These are phyloP conservation scores for Heliocidaris tuberculata DNA, from an alignment of 35 echinoderm and acorn worm species.

Conservation along the genomic window DNA sequence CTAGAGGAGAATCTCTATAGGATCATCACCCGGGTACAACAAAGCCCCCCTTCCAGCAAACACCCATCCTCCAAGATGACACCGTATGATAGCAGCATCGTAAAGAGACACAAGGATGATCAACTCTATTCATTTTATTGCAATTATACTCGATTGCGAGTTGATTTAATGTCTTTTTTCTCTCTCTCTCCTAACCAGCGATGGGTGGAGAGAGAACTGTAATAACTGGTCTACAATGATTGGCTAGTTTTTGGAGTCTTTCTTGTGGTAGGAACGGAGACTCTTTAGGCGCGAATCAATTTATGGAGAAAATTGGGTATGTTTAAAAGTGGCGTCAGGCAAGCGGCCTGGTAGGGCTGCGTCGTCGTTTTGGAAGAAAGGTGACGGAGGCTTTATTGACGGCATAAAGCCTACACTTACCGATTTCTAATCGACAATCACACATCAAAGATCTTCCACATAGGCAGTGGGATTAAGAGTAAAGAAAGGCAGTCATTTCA, in stretches of 20 bases:
- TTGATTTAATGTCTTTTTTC: constrained; percentile 41
- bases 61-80: background rate
- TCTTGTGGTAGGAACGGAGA: background rate
- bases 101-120: constrained; percentile 31
- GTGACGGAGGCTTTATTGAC: constrained; percentile 28
- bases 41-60: constrained; percentile 23
- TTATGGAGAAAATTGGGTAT: constrained; percentile 7
- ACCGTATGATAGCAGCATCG: background rate
- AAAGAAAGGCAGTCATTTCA: constrained; percentile 13
- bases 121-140: constrained; percentile 39
- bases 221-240: constrained; percentile 23
- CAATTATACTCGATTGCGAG: constrained; percentile 50
- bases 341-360: background rate
- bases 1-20: background rate
- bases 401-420: constrained; percentile 46
- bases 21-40: constrained; percentile 20
- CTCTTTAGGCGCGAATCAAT: constrained; percentile 52
- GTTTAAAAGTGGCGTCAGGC: constrained; percentile 27
- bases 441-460: background rate
- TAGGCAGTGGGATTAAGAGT: background rate
- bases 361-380: background rate
- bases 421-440: constrained; percentile 40
- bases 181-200: background rate
- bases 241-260: background rate
- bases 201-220: background rate